Conservation (phyloP, 2,797 vertebrate species). For the Taenioides sp. region DNA sequence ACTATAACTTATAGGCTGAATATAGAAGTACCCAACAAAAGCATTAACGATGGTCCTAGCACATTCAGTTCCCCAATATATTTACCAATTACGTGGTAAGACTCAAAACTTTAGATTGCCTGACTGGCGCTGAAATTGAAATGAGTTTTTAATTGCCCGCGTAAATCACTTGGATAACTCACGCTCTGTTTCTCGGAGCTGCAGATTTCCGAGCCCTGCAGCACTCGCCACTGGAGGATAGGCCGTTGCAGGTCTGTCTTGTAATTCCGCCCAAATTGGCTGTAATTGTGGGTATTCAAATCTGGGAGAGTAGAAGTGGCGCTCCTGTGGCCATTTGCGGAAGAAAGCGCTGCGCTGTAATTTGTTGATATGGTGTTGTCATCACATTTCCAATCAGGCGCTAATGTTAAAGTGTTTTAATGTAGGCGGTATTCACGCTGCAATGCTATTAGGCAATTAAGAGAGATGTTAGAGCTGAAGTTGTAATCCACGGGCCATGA, state of each 20-base stretch:
- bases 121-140: conserved; percentile 9
- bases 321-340: conserved; percentile 89
- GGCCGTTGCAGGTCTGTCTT: conserved; percentile 76
- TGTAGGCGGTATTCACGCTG: conserved; percentile 91
- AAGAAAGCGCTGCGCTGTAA: conserved; percentile 85
- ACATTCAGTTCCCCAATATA: too few species aligned
- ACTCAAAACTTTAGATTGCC: conserved; percentile 26
- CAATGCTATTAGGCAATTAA: conserved; percentile 99
- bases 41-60: neutral
- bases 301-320: conserved; percentile 91
- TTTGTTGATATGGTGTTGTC: conserved; percentile 97
- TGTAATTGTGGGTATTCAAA: conserved; percentile 99
- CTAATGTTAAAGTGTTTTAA: conserved; percentile 97
- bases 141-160: conserved; percentile 9
- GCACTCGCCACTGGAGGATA: conserved; percentile 77
- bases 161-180: conserved; percentile 19
- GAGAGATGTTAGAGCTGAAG: conserved; percentile 91
- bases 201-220: conserved; percentile 30
- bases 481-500: conserved; percentile 85
- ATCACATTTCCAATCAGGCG: conserved; percentile 97
- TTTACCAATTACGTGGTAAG: neutral
- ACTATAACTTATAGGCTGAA: neutral
- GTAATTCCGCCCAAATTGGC: conserved; percentile 88
- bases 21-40: neutral
- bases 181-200: conserved; percentile 14